Evolutionary conservation across 2,113 vertebrate species (phyloP).

Genomic region (Mus musculus): DNA sequence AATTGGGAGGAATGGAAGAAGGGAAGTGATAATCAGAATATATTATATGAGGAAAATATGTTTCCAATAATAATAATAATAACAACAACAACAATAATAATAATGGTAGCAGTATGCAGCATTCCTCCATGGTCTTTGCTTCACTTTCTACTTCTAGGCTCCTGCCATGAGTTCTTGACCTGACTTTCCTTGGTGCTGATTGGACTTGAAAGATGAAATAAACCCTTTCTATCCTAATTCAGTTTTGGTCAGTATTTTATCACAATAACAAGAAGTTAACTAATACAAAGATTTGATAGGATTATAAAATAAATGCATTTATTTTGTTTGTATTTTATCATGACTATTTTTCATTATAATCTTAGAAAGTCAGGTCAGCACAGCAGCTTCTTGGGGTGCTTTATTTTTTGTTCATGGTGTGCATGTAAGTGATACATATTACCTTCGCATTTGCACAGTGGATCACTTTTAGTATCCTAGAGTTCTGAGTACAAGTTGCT

Average conservation of each 20-base stretch:
- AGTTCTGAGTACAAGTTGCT: constrained; percentile 7
- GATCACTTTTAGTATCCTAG: background rate
- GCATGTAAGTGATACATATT: background rate
- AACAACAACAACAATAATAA: too few relatives aligned
- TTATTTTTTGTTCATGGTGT: constrained; percentile 13
- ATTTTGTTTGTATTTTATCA: constrained; percentile 28
- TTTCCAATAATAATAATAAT: background rate
- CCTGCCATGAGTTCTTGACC: background rate
- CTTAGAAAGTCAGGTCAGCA: constrained; percentile 34
- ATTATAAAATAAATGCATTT: constrained; percentile 35
- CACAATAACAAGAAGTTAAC: background rate
- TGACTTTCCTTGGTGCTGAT: background rate
- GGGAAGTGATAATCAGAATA: background rate
- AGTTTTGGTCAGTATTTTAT: background rate
- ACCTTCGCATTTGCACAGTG: background rate
- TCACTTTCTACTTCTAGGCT: background rate
- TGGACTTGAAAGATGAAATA: background rate
- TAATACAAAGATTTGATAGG: background rate
- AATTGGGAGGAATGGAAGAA: background rate
- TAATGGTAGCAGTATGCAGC: background rate
- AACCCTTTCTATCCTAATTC: background rate
- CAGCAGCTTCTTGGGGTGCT: background rate
- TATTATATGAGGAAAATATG: background rate
- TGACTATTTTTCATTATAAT: background rate
- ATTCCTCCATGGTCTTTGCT: background rate